Evolutionary conservation across 1,140 invertebrate genomes (phyloP), one percentile per base, ranked within the genome.

Genomic region (Zaprionus tsacasi): DNA sequence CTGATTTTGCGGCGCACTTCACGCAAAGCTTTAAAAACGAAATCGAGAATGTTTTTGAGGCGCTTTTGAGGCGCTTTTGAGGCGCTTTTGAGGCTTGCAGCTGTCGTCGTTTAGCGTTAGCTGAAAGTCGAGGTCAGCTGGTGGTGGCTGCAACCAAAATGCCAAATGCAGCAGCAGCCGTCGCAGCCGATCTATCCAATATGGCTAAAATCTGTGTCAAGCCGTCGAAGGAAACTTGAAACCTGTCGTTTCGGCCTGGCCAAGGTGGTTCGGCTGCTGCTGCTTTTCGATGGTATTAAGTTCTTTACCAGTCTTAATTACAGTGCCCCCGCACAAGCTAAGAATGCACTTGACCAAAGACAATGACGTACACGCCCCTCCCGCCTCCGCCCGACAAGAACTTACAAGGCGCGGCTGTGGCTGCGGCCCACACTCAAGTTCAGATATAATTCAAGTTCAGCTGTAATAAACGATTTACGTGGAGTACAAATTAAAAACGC

Each of bases 191-290:
- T 81, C 64, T 40, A 43, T 54, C 70, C 77, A 83, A 83, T 83
- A 82, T 73, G 80, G 70, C 70, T 65, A 57, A 43, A 66, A 88
- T 79, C 75, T 83, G 81, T 83, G 83, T 88, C 83, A 85, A 89
- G 79, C 78, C 81, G 73, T 35, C 72, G 76, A 72, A 89, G 85
- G 85, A 89, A 89, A 89, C 85, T 80, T 89, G 83, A 88, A 88
- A 66, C 54, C n/a, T 55, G 63, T 75, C 58, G 80, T 71, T 56
- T 80, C 73, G 82, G 40, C 58, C 27, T 54, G 73, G 64, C 65
- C 61, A 73, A 67, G 74, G 74, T 61, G 27, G 43, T 60, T 60
- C 40, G 15, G 64, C 61, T 77, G 59, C 36, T 15, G 21, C 21
- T 21, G 21, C 21, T 21, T 8, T 6, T 15, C n/a, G 40, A 45